Conservation (phyloP, 2,797 vertebrate species). For the Limosa lapponica region DNA sequence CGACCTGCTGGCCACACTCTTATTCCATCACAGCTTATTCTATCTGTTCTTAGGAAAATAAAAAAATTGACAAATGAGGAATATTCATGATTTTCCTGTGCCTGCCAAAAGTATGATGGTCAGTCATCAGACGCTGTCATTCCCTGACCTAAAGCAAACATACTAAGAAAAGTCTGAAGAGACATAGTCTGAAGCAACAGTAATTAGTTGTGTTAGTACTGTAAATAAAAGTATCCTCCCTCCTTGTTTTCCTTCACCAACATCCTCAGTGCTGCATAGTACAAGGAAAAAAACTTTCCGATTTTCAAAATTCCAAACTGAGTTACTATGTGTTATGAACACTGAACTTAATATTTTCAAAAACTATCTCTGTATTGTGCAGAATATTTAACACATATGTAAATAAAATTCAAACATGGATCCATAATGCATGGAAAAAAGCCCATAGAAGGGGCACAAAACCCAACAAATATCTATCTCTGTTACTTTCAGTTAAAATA, state of each 20-base stretch:
- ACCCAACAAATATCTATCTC: background rate
- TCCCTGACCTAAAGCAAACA: background rate
- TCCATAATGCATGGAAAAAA: background rate
- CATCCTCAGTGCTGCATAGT: background rate
- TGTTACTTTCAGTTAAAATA: background rate
- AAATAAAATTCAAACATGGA: background rate
- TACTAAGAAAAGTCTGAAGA: background rate
- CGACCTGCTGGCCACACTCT: too few relatives aligned
- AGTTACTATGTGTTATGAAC: background rate
- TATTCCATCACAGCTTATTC: background rate
- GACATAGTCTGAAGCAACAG: background rate
- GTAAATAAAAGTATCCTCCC: background rate
- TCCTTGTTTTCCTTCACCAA: background rate
- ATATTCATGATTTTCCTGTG: background rate
- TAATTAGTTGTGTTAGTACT: background rate
- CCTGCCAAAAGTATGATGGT: background rate
- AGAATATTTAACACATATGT: background rate
- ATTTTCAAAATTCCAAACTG: background rate
- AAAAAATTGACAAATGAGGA: background rate
- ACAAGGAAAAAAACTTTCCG: background rate
- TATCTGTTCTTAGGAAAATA: background rate
- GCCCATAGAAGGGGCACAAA: background rate
- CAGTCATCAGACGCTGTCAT: background rate
- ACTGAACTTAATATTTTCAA: background rate
- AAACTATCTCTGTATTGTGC: background rate